Evolutionary conservation across 2,797 vertebrate species (phyloP), one percentile per base, ranked within the genome.

Genomic region (Coranthus polyacanthus): DNA sequence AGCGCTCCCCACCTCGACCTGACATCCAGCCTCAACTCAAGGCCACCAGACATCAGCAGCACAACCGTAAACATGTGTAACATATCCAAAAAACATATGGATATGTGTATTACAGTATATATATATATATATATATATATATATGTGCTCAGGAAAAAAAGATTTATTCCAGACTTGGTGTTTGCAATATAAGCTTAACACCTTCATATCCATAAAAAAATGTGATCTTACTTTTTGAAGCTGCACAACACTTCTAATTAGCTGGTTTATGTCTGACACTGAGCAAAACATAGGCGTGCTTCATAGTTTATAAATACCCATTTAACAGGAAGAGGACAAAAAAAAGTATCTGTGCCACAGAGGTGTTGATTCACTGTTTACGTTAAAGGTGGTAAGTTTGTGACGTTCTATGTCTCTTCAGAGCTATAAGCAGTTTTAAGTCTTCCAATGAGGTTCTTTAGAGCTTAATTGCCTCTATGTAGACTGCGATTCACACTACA

Each of bases 21-120:
- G 87, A 85, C 84, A 85, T 51, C 68, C 60, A 81, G 63, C 52
- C 54, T 64, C 8, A 50, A 53, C 54, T 78, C 43, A 50, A 69
- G 75, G 61, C 73, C 78, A 24, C 21, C 38, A 29, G 10, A 54
- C 32, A 32, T 49, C 60, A 50, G 58, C 45, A 50, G 26, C 26
- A 29, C 6, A 5, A 7, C 8, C 8, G n/a, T n/a, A n/a, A n/a
- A n/a, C n/a, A n/a, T n/a, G n/a, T n/a, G n/a, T n/a, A n/a, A n/a
- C n/a, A n/a, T n/a, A n/a, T n/a, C n/a, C n/a, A n/a, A n/a, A n/a
- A n/a, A n/a, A n/a, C n/a, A n/a, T n/a, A n/a, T n/a, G n/a, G n/a
- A n/a, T n/a, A n/a, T n/a, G n/a, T n/a, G n/a, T n/a, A n/a, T n/a
- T n/a, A n/a, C n/a, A n/a, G n/a, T n/a, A n/a, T n/a, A n/a, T n/a